phyloP scores from a whole-genome alignment of 1,140 invertebrate species.

The Eriocheir sinensis region DNA sequence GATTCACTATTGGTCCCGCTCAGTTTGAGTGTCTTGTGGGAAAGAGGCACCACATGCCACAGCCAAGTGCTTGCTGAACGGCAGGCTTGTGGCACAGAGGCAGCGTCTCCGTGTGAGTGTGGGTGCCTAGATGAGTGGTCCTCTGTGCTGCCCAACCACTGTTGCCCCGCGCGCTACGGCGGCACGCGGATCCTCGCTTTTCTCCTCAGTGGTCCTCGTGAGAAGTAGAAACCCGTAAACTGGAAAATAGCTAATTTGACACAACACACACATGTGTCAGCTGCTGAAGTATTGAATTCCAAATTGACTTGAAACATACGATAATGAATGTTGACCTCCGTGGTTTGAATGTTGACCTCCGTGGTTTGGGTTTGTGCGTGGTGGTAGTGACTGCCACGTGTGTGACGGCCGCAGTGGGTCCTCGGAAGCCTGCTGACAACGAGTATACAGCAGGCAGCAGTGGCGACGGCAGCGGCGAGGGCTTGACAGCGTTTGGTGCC shows the following conservation, averaged over 20 bases:
- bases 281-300: background rate
- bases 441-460: background rate
- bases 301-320: background rate
- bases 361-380: background rate
- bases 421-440: background rate
- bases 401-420: constrained; percentile 1
- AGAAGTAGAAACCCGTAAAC: background rate
- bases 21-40: background rate
- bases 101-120: background rate
- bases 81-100: background rate
- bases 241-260: background rate
- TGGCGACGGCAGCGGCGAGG: background rate
- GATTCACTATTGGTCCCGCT: no score
- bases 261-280: background rate
- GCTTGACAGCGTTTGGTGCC: background rate
- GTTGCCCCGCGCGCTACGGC: background rate
- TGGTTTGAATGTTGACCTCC: background rate
- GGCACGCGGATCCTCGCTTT: background rate
- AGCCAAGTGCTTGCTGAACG: background rate
- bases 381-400: background rate
- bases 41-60: background rate
- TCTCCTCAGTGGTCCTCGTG: background rate
- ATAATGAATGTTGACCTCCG: background rate
- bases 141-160: background rate
- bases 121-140: background rate